Base-by-base conservation (phyloP, 1,140 invertebrate species). In the Eufriesea mexicana region DNA sequence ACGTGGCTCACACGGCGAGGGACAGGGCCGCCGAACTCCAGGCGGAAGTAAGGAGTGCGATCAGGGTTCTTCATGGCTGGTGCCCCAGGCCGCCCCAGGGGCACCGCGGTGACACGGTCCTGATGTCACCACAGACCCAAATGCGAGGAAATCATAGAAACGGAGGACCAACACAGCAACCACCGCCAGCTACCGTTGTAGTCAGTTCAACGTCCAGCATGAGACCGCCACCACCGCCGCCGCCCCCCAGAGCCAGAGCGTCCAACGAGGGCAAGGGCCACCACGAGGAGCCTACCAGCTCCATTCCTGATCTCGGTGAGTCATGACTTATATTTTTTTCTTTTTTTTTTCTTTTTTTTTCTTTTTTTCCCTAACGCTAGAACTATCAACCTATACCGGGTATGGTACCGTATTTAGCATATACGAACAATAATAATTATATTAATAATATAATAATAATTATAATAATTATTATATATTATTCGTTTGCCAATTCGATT, bases 281-380 rank as follows among this genome's bases (percentile, higher is more conserved):
- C 79, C 95, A 96, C 92, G 97, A 97, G 93, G 97, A 97, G 92
- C 97, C 97, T 5, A 97, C 97, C 61, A 97, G 97, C 93, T 97
- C 97, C 83, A 97, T 97, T 93, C 97, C 97, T 74, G 97, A 97
- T 95, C 95, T 97, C 95, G 97, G 97, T 97, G 91, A 96, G 96
- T 95, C 59, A n/a, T 8, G 8, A 14, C 0, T 35, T 35, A 4
- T 20, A 14, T 49, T 5, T 57, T 55, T 9, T 8, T 45, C 7
- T 7, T 7, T 67, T 64, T 0, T 2, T 4, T 49, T 4, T n/a
- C 0, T 67, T 45, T 54, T 16, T 18, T 25, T 47, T 57, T 16
- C 25, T 45, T 49, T 49, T 0, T 49, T 49, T 12, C 5, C 4
- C 12, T 49, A 10, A 35, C 35, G 35, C 35, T 35, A 35, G 1